phyloP scores from a whole-genome alignment of 2,113 vertebrate species.

The Gasterosteus nipponicus region DNA sequence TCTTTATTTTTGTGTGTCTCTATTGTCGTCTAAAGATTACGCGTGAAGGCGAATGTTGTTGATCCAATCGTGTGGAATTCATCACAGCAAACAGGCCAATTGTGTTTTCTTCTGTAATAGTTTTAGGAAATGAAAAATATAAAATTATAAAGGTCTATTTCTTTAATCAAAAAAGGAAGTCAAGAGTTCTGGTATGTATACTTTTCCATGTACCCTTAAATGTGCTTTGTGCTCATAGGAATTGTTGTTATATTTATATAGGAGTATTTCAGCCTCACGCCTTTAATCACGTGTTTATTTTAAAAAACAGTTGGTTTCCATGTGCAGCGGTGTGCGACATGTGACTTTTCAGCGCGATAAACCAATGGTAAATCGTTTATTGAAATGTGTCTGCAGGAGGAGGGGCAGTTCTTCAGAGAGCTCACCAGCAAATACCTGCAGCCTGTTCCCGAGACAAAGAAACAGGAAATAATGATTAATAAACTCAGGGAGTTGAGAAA shows the following conservation, averaged over 20 bases:
- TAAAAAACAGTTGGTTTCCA: no score
- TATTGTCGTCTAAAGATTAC: no score
- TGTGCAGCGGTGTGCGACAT: no score
- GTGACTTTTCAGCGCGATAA: neutral
- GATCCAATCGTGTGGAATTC: no score
- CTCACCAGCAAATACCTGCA: conserved; percentile 34
- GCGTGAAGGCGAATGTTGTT: neutral
- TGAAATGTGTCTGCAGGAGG: conserved; percentile 19
- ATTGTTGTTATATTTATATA: no score
- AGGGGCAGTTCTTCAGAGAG: conserved; percentile 36
- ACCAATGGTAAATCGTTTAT: neutral
- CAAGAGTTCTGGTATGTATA: neutral
- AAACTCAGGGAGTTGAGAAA: conserved; percentile 23
- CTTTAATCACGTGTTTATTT: no score
- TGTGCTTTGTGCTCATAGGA: no score
- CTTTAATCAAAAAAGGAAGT: neutral
- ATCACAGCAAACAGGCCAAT: neutral
- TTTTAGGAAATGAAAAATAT: no score
- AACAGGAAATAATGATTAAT: conserved; percentile 12
- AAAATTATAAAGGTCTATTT: neutral
- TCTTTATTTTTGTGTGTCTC: neutral
- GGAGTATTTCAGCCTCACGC: no score
- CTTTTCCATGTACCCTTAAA: neutral
- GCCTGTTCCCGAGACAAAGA: conserved; percentile 29
- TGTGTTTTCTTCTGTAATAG: neutral